Conservation (phyloP, 2,797 vertebrate species). For the Typhlichthys subterraneus region DNA sequence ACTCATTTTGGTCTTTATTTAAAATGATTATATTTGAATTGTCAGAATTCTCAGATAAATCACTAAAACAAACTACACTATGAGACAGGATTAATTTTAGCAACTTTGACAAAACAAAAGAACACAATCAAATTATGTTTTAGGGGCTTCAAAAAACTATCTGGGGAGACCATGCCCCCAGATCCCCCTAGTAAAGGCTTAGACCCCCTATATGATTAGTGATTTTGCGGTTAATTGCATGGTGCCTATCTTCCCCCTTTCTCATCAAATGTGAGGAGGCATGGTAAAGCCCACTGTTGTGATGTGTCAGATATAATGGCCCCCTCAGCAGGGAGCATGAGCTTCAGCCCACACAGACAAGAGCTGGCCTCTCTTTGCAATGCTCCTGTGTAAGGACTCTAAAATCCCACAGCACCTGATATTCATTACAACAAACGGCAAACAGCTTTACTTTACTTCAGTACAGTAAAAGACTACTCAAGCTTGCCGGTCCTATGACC, state of each 20-base stretch:
- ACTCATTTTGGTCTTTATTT: background rate
- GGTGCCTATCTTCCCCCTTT: constrained; percentile 39
- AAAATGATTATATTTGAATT: too few relatives aligned
- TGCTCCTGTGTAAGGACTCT: constrained; percentile 66
- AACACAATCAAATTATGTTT: too few relatives aligned
- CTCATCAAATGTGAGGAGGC: constrained; percentile 44
- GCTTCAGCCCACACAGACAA: constrained; percentile 71
- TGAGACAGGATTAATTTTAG: too few relatives aligned
- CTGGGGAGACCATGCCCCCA: too few relatives aligned
- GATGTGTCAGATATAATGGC: constrained; percentile 46
- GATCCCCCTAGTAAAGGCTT: too few relatives aligned
- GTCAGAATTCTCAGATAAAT: too few relatives aligned
- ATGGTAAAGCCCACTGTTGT: constrained; percentile 16
- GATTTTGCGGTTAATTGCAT: constrained; percentile 21
- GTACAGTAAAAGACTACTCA: constrained; percentile 54
- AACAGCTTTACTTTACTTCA: constrained; percentile 43
- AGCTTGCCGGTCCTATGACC: constrained; percentile 25
- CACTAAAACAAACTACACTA: too few relatives aligned
- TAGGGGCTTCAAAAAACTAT: too few relatives aligned
- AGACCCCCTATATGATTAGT: too few relatives aligned
- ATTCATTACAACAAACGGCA: constrained; percentile 67
- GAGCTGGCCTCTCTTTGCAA: constrained; percentile 63
- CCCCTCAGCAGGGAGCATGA: constrained; percentile 63
- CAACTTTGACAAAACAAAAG: too few relatives aligned
- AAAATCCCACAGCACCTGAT: constrained; percentile 71